These are phyloP conservation scores for Phrynocephalus guinanensis DNA, from an alignment of 2,797 vertebrate species.

Conservation along the genomic window DNA sequence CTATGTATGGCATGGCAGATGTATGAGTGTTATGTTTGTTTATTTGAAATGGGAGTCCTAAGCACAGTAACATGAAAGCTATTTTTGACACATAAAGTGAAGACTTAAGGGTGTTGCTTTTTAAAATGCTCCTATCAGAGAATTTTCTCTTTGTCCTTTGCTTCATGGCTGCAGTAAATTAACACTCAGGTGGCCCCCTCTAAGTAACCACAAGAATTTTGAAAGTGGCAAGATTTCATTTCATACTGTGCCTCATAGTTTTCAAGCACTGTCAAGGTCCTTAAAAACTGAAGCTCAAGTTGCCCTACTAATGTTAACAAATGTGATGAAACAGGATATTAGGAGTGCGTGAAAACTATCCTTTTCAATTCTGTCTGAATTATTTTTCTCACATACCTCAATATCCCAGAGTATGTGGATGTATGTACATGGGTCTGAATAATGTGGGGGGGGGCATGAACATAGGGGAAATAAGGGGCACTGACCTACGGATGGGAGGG, in stretches of 20 bases:
- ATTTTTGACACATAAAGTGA: slow-evolving; percentile 38
- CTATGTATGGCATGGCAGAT: slow-evolving; percentile 1
- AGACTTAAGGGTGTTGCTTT: slow-evolving; percentile 36
- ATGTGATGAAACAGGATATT: not conserved
- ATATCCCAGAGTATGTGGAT: too few species aligned
- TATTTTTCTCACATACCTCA: too few species aligned
- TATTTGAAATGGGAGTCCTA: slow-evolving; percentile 4
- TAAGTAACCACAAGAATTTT: not conserved
- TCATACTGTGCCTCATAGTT: not conserved
- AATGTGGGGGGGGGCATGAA: too few species aligned
- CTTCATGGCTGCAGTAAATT: not conserved
- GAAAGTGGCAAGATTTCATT: not conserved
- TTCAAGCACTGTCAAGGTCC: not conserved
- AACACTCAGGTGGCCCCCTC: not conserved
- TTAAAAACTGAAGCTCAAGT: slow-evolving; percentile 4
- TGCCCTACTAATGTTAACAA: not conserved
- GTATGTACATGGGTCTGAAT: too few species aligned
- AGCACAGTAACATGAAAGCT: slow-evolving; percentile 21
- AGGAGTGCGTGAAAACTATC: too few species aligned
- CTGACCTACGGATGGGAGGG: too few species aligned
- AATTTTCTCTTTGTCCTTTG: slow-evolving; percentile 1
- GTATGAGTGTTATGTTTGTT: slow-evolving; percentile 5
- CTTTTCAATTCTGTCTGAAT: too few species aligned
- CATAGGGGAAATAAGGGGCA: too few species aligned
- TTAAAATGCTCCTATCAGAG: slow-evolving; percentile 26